Conservation (phyloP, 1,140 invertebrate species). For the Drosophila pruinosa region DNA sequence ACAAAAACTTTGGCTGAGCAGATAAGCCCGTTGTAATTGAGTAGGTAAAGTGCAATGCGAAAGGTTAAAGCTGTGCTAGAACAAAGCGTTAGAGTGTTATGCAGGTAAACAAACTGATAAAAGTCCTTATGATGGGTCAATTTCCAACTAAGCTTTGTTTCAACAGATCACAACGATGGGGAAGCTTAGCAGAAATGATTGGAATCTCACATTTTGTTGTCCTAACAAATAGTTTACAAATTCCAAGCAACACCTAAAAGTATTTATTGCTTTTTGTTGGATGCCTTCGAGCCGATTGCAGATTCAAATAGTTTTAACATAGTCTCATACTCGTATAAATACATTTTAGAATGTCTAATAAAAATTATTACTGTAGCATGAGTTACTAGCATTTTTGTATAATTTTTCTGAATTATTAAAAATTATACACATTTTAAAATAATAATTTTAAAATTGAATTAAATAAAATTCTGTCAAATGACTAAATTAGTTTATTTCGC, state of each 20-base stretch:
- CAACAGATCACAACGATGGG: not conserved
- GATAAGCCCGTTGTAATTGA: slow-evolving; percentile 19
- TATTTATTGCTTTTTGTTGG: not conserved
- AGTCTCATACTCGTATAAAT: no score
- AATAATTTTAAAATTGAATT: no score
- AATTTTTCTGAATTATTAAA: no score
- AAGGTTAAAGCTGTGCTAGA: not conserved
- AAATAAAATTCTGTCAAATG: no score
- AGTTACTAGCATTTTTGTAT: no score
- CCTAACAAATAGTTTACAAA: not conserved
- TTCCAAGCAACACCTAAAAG: not conserved
- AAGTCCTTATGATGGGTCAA: not conserved
- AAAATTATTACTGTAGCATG: no score
- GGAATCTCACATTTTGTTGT: not conserved
- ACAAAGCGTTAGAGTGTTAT: slow-evolving; percentile 1
- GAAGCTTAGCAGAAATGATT: not conserved
- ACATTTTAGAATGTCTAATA: no score
- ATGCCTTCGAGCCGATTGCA: not conserved
- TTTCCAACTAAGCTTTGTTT: not conserved
- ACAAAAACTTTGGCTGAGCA: slow-evolving; percentile 10
- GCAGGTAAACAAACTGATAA: slow-evolving; percentile 1
- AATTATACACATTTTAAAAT: no score
- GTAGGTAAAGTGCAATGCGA: not conserved
- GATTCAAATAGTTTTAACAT: no score
- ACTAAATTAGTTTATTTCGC: no score